These are phyloP conservation scores for Terrapene triunguis DNA, from an alignment of 2,113 vertebrate species.

Conservation along the genomic window DNA sequence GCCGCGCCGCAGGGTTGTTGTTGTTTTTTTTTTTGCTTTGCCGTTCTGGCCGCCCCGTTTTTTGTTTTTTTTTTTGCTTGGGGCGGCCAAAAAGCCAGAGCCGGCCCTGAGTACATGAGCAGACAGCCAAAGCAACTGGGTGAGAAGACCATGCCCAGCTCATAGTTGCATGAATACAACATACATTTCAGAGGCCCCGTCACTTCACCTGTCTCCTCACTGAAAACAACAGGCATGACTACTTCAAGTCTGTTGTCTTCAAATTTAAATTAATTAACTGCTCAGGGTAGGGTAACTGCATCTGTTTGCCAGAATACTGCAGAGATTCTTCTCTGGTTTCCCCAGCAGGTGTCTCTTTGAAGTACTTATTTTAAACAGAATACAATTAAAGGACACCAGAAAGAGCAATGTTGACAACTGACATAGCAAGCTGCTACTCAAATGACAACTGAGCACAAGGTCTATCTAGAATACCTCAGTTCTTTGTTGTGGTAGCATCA, in stretches of 20 bases:
- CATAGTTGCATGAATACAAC: conserved; percentile 42
- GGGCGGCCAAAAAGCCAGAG: too few species aligned
- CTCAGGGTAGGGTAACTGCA: conserved; percentile 73
- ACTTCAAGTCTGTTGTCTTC: conserved; percentile 69
- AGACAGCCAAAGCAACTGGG: conserved; percentile 41
- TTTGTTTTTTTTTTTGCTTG: too few species aligned
- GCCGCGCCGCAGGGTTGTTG: too few species aligned
- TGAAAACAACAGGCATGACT: conserved; percentile 53
- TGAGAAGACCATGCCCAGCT: conserved; percentile 37
- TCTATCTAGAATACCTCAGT: conserved; percentile 74
- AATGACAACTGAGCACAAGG: conserved; percentile 76
- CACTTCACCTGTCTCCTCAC: conserved; percentile 33
- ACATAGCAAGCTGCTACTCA: conserved; percentile 73
- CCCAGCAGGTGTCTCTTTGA: conserved; percentile 78
- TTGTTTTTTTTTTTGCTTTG: too few species aligned
- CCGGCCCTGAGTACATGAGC: conserved; percentile 31
- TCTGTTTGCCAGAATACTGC: conserved; percentile 77
- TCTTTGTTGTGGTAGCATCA: conserved; percentile 65
- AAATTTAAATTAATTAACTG: conserved; percentile 78
- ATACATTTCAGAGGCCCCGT: conserved; percentile 29
- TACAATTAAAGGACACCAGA: conserved; percentile 81
- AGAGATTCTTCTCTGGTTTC: conserved; percentile 70
- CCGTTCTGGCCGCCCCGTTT: too few species aligned
- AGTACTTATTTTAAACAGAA: conserved; percentile 78
- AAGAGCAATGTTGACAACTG: conserved; percentile 79